These are phyloP conservation scores for Scaptomyza parva DNA, from an alignment of 2,888 invertebrate genomes.

Conservation along the genomic window DNA sequence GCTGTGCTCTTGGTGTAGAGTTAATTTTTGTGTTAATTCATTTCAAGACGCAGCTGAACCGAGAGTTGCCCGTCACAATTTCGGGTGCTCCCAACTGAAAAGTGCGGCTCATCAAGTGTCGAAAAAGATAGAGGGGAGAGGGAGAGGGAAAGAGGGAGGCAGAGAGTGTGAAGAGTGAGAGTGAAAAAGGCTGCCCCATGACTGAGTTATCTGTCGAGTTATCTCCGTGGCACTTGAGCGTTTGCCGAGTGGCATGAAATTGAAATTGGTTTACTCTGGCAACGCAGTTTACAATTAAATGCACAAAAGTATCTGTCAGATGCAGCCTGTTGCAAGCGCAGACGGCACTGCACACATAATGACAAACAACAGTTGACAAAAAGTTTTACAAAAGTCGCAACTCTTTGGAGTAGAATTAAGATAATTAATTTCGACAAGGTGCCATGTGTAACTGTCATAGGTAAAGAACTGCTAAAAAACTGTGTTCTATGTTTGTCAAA, in stretches of 20 bases:
- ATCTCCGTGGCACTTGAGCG: conserved; percentile 43
- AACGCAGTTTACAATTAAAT: conserved; percentile 48
- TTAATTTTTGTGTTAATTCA: conserved; percentile 63
- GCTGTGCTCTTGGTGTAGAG: conserved; percentile 49
- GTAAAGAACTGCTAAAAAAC: not conserved
- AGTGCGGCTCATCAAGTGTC: conserved; percentile 58
- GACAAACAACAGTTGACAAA: conserved; percentile 70
- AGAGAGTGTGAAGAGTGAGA: no score
- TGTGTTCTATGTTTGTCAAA: not conserved
- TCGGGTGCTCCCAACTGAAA: conserved; percentile 46
- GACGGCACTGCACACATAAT: conserved; percentile 24
- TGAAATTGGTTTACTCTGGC: conserved; percentile 46
- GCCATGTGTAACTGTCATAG: conserved; percentile 49
- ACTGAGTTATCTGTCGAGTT: conserved; percentile 27
- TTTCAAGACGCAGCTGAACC: conserved; percentile 41
- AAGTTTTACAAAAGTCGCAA: conserved; percentile 46
- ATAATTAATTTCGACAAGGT: conserved; percentile 59
- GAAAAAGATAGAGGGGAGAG: no score
- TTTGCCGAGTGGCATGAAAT: conserved; percentile 59
- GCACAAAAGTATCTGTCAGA: conserved; percentile 64
- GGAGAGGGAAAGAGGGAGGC: not conserved
- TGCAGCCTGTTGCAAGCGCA: conserved; percentile 39
- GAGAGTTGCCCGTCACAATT: conserved; percentile 53
- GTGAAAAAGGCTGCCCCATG: not conserved
- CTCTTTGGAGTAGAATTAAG: conserved; percentile 29